A percentile compares a stretch with the other conserved stretches of the same genome.
These are phyloP conservation scores for Gallinago undulata DNA, from an alignment of 2,113 vertebrate genomes.

Conservation along the genomic window DNA sequence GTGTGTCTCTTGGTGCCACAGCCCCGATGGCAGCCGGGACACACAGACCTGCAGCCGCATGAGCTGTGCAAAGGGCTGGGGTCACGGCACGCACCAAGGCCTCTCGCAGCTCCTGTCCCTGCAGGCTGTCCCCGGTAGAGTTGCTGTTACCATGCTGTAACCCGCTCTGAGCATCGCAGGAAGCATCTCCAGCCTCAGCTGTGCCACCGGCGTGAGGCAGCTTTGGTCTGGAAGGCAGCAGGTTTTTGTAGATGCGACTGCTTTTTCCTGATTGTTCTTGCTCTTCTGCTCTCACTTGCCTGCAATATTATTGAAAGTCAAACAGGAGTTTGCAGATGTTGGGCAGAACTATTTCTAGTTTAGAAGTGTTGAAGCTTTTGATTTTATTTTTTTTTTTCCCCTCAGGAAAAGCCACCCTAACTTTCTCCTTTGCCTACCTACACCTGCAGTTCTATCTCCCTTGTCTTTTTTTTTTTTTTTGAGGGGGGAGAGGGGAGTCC, in stretches of 20 bases:
- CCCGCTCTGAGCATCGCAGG: accelerated
- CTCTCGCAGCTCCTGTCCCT: accelerated
- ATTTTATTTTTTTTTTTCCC: not conserved
- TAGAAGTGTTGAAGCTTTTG: not conserved
- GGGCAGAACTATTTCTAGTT: not conserved
- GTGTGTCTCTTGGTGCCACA: not conserved
- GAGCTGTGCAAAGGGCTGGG: accelerated
- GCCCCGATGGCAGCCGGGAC: not conserved
- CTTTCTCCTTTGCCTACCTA: not conserved
- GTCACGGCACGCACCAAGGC: accelerated
- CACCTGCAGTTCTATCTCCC: not conserved
- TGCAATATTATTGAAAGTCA: not conserved
- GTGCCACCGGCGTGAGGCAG: accelerated
- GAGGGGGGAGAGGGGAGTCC: too few species aligned
- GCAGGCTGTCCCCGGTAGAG: not conserved
- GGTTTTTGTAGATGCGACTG: not conserved
- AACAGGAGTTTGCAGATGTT: not conserved
- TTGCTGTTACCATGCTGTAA: not conserved
- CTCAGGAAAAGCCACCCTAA: not conserved
- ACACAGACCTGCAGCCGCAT: not conserved
- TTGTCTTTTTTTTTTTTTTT: not conserved
- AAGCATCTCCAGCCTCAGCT: not conserved
- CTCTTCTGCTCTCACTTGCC: not conserved
- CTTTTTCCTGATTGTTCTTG: not conserved
- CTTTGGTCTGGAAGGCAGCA: not conserved